phyloP scores from a whole-genome alignment of 2,113 vertebrate genomes.

The Hippoglossus stenolepis region DNA sequence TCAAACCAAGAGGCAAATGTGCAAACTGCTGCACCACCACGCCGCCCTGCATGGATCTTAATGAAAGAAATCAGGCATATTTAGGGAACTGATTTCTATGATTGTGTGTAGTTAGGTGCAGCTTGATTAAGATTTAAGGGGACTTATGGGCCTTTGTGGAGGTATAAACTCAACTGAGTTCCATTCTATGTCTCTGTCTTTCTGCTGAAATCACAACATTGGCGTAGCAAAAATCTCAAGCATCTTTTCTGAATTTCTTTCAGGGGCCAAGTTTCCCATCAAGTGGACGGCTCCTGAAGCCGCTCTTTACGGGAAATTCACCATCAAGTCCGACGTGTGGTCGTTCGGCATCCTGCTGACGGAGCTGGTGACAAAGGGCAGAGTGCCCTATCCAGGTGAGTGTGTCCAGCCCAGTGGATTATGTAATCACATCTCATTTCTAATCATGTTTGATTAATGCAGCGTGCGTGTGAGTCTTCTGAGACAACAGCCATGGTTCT shows the following conservation, averaged over 20 bases:
- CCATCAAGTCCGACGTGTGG: conserved; percentile 99
- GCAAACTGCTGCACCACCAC: too few relatives aligned
- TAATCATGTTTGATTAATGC: conserved; percentile 15
- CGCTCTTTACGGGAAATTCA: conserved; percentile 96
- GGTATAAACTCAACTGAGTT: too few relatives aligned
- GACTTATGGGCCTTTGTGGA: too few relatives aligned
- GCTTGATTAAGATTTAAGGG: too few relatives aligned
- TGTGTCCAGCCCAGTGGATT: conserved; percentile 34
- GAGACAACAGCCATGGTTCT: neutral
- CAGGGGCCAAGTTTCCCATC: conserved; percentile 98
- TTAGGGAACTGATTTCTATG: too few relatives aligned
- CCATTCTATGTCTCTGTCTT: neutral
- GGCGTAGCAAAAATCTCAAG: neutral
- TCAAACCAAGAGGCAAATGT: too few relatives aligned
- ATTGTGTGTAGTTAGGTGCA: too few relatives aligned
- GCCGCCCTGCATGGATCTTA: too few relatives aligned
- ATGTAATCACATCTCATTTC: conserved; percentile 14
- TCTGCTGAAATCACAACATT: conserved; percentile 3
- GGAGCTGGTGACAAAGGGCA: conserved; percentile 98
- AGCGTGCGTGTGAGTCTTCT: neutral
- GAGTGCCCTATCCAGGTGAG: conserved; percentile 98
- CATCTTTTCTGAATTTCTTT: conserved; percentile 33
- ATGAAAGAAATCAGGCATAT: too few relatives aligned
- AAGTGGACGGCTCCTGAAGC: conserved; percentile 99
- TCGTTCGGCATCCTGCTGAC: conserved; percentile 99